Evolutionary conservation across 2,797 vertebrate species (phyloP).

Genomic region (Periparus ater): DNA sequence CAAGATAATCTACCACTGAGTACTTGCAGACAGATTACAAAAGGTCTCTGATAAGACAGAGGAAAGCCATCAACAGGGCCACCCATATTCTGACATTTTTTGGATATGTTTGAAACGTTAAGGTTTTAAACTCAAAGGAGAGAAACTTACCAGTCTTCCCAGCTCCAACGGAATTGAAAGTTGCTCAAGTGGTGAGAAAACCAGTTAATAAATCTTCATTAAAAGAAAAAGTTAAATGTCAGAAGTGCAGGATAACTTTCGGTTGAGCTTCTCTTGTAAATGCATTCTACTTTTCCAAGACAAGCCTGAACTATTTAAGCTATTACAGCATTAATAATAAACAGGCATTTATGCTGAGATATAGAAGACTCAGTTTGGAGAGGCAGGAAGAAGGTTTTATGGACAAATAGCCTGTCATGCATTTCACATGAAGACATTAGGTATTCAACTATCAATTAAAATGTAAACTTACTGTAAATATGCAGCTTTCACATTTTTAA

Average conservation of each 20-base stretch:
- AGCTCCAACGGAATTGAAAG: conserved; percentile 98
- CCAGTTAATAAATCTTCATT: conserved; percentile 89
- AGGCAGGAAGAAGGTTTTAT: neutral
- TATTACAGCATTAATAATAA: neutral
- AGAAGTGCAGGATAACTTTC: neutral
- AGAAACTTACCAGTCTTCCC: conserved; percentile 94
- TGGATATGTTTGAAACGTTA: neutral
- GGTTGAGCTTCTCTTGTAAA: neutral
- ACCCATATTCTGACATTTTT: neutral
- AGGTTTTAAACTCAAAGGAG: neutral
- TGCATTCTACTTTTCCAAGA: neutral
- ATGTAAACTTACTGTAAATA: neutral
- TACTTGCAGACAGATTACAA: neutral
- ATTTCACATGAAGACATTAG: neutral
- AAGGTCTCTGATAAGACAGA: neutral
- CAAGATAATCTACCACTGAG: neutral
- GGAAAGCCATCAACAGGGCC: neutral
- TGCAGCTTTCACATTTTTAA: neutral
- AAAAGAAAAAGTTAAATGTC: neutral
- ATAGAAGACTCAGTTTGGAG: neutral
- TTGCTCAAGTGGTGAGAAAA: conserved; percentile 98
- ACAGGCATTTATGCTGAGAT: neutral
- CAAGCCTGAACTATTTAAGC: neutral
- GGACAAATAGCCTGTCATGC: neutral
- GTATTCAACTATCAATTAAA: neutral